Percentiles rank a stretch among this genome's conserved stretches.
phyloP scores from a whole-genome alignment of 30 jellyfish, hydroid and myxozoan genomes.

The Turritopsis rubra region DNA sequence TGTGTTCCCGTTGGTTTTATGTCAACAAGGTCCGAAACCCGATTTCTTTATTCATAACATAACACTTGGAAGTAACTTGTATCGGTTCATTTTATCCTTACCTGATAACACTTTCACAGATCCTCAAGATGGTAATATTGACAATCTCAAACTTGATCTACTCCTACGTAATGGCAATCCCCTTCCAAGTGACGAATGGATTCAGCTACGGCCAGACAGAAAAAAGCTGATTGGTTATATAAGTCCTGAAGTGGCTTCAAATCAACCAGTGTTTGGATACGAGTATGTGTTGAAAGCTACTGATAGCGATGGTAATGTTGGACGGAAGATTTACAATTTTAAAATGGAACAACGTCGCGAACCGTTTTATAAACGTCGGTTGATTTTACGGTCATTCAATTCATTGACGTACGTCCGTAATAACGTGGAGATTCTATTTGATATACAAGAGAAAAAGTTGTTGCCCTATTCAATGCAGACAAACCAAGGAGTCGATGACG shows the following conservation, averaged over 20 bases:
- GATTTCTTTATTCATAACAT: conserved; percentile 14
- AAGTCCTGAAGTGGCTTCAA: not conserved
- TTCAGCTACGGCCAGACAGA: not conserved
- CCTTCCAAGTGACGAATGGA: conserved; percentile 50
- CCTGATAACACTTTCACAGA: conserved; percentile 55
- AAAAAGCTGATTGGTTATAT: conserved; percentile 16
- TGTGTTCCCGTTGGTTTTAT: not conserved
- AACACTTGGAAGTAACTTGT: not conserved
- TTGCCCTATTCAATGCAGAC: not conserved
- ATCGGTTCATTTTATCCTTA: conserved; percentile 18
- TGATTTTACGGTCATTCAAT: not conserved
- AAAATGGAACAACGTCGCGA: conserved; percentile 20
- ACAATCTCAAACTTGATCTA: conserved; percentile 24
- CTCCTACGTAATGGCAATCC: conserved; percentile 40
- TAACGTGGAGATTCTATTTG: conserved; percentile 46
- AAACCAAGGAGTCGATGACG: conserved; percentile 23
- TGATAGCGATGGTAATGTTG: conserved; percentile 40
- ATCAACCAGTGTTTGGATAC: conserved; percentile 59
- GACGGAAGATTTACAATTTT: conserved; percentile 3
- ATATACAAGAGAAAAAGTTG: conserved; percentile 27
- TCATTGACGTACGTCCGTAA: conserved; percentile 21
- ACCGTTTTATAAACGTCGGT: conserved; percentile 8
- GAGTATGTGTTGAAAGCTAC: conserved; percentile 54
- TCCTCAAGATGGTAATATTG: conserved; percentile 48
- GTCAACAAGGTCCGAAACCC: conserved; percentile 13